Conservation (phyloP, 2,888 invertebrate species). For the Aradus depressus region DNA sequence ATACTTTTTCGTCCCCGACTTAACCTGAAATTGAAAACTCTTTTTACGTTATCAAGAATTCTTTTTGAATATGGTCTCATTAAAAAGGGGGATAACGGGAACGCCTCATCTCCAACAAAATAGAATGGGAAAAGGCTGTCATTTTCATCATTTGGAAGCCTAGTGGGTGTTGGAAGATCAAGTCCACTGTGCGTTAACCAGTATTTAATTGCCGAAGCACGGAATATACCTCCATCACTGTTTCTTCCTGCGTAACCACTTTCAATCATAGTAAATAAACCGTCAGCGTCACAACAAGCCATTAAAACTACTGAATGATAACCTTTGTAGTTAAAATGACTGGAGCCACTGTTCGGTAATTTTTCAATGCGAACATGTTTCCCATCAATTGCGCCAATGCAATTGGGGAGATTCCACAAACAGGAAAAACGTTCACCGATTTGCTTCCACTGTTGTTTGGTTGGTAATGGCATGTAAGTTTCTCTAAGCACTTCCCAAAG, state of each 20-base stretch:
- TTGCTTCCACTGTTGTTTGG: too few species aligned
- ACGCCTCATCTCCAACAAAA: constrained; percentile 28
- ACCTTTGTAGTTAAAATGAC: constrained; percentile 33
- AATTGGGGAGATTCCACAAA: constrained; percentile 33
- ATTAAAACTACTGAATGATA: constrained; percentile 33
- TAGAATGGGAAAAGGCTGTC: constrained; percentile 25
- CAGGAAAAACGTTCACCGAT: constrained; percentile 30
- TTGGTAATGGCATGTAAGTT: too few species aligned
- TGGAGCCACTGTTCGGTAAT: constrained; percentile 29
- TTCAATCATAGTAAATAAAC: constrained; percentile 32
- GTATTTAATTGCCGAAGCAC: too few species aligned
- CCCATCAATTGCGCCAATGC: constrained; percentile 31
- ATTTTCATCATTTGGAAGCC: constrained; percentile 14
- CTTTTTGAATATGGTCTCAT: constrained; percentile 31
- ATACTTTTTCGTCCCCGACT: constrained; percentile 25
- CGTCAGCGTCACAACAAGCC: constrained; percentile 32
- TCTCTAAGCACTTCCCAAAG: too few species aligned
- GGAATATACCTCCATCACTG: constrained; percentile 33
- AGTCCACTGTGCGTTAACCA: too few species aligned
- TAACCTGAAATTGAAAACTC: constrained; percentile 29
- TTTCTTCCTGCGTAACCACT: constrained; percentile 32
- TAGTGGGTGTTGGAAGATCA: constrained; percentile 16
- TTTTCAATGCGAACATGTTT: constrained; percentile 31
- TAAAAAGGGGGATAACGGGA: constrained; percentile 29
- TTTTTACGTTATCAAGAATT: constrained; percentile 27